Evolutionary conservation across 1,140 invertebrate species (phyloP).

Genomic region (Bombus haemorrhoidalis): DNA sequence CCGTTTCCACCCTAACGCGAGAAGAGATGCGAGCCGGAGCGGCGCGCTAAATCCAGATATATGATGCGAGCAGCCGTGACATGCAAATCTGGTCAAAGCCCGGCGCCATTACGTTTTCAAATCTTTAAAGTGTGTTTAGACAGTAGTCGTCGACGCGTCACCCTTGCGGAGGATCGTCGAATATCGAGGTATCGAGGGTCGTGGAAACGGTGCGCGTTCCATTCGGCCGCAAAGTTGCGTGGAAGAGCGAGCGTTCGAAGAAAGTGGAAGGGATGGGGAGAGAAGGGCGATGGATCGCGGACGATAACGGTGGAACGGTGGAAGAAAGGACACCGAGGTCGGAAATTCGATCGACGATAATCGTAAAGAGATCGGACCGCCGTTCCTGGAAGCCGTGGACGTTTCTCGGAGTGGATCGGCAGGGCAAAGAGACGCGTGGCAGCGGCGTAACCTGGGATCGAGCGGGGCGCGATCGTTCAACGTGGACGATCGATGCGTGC

Average conservation of each 20-base stretch:
- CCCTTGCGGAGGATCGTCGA: conserved; percentile 54
- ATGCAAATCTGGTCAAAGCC: conserved; percentile 83
- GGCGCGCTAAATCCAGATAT: conserved; percentile 81
- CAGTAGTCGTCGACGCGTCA: conserved; percentile 67
- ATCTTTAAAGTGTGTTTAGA: conserved; percentile 84
- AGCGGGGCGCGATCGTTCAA: conserved; percentile 30
- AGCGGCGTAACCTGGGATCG: conserved; percentile 20
- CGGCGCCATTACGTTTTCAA: conserved; percentile 82
- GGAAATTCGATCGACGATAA: conserved; percentile 32
- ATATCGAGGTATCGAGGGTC: conserved; percentile 4
- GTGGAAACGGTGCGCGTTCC: background rate
- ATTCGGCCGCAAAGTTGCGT: background rate
- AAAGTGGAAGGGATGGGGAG: background rate
- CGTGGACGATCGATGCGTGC: conserved; percentile 53
- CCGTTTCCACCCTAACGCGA: conserved; percentile 71
- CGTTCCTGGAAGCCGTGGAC: conserved; percentile 32
- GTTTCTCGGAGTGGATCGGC: conserved; percentile 38
- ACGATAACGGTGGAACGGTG: background rate
- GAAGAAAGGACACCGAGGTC: background rate
- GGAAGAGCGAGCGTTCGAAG: too few relatives aligned
- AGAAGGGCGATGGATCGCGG: too few relatives aligned
- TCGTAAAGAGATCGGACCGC: conserved; percentile 27
- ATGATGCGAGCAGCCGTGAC: conserved; percentile 82
- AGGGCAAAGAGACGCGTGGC: conserved; percentile 24
- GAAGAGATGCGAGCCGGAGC: conserved; percentile 16